These are phyloP conservation scores for Oryzias woworae DNA, from an alignment of 2,113 vertebrate species.

Conservation along the genomic window DNA sequence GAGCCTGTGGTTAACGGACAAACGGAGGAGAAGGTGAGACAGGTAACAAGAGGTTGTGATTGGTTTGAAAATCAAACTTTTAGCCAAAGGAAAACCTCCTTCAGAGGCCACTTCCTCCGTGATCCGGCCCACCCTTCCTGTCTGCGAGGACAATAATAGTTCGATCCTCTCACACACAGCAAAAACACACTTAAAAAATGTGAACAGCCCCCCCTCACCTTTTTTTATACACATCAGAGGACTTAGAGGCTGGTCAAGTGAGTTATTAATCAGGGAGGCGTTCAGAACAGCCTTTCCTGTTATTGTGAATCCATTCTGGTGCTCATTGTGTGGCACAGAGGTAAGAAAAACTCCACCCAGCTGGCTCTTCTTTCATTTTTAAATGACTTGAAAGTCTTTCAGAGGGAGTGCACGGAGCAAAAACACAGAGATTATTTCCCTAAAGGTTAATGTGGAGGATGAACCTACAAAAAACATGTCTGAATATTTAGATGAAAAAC, in stretches of 20 bases:
- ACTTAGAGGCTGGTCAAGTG: conserved; percentile 3
- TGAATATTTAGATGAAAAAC: no score
- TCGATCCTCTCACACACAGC: conserved; percentile 4
- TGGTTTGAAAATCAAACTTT: neutral
- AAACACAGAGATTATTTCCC: neutral
- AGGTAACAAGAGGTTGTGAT: neutral
- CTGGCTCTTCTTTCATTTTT: conserved; percentile 15
- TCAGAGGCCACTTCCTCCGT: conserved; percentile 14
- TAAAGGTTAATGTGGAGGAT: neutral
- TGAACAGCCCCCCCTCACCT: conserved; percentile 7
- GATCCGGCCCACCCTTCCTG: conserved; percentile 4
- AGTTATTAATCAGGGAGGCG: conserved; percentile 38
- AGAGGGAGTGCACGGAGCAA: neutral
- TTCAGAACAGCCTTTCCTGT: conserved; percentile 41
- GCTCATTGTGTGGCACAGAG: conserved; percentile 25
- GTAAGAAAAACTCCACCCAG: conserved; percentile 29
- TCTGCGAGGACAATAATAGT: conserved; percentile 17
- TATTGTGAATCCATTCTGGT: conserved; percentile 46
- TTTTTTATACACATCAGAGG: conserved; percentile 18
- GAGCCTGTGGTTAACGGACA: conserved; percentile 86
- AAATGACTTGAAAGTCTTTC: conserved; percentile 17
- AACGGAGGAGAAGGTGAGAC: conserved; percentile 86
- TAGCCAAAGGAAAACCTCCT: conserved; percentile 17
- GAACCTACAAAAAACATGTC: no score
- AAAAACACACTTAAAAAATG: neutral